Base-by-base conservation (phyloP, 2,888 invertebrate genomes). In the Nymphalis urticae region DNA sequence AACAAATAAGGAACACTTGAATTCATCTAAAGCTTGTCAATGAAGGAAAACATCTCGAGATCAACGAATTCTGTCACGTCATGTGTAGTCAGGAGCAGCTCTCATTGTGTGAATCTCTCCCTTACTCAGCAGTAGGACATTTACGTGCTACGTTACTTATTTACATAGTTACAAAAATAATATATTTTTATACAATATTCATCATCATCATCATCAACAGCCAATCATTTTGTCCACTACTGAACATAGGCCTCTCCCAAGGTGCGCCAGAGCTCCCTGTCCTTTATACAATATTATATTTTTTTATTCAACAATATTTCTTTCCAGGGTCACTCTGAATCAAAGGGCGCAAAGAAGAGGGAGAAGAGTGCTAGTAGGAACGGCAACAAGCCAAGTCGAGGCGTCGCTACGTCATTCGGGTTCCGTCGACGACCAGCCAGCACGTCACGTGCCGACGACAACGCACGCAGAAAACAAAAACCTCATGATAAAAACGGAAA, bases 331-430 rank as follows among this genome's bases (percentile, higher is more conserved):
- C 94, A 95, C 92, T 94, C 94, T 85, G 95, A 94, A 84, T 94
- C 94, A 85, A 94, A 94, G 82, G 93, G 94, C 80, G 91, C 94
- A 76, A 92, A 93, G 83, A 94, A 93, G 79, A 90, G 93, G 75
- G 92, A 92, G 76, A 92, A 92, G 79, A 90, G 89, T 71, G 86
- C 82, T 69, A 85, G 87, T 17, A 76, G 75, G 7, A 92, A 91
- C 80, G 90, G 90, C 4, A 92, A 89, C 78, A 93, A 94, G 79
- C 93, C 90, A 68, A 94, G 94, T 71, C 94, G 95, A 73, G 97
- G 97, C 63, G 95, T 96, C 73, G 95, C 97, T 69, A 97, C 96
- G 82, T 97, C 97, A 56, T 97, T 97, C 85, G 97, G 97, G 61
- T 97, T 97, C 89, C 95, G 96, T 63, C 94, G 96, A 70, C 94